phyloP scores from a whole-genome alignment of 2,113 vertebrate species.

The Polypterus senegalus region DNA sequence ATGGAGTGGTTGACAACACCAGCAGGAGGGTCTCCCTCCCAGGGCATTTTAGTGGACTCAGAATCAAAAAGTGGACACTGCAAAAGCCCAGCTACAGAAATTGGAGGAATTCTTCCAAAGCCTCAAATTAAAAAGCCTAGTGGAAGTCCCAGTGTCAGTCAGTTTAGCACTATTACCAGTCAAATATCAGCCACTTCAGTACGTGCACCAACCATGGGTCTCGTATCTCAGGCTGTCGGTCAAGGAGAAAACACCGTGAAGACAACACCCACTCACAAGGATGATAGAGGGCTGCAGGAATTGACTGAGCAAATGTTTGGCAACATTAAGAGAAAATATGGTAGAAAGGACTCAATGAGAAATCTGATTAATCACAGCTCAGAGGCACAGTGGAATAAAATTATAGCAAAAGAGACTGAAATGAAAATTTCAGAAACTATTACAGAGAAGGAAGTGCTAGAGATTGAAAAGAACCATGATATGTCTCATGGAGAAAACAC shows the following conservation, averaged over 20 bases:
- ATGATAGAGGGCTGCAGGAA: slow-evolving; percentile 65
- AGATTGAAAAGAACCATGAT: slow-evolving; percentile 45
- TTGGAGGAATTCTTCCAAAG: slow-evolving; percentile 58
- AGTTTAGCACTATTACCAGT: slow-evolving; percentile 29
- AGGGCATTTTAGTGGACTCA: slow-evolving; percentile 57
- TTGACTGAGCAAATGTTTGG: slow-evolving; percentile 58
- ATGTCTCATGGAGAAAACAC: slow-evolving; percentile 40
- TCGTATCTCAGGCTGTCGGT: slow-evolving; percentile 24
- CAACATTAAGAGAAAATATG: slow-evolving; percentile 79
- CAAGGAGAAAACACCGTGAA: slow-evolving; percentile 42
- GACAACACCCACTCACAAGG: slow-evolving; percentile 43
- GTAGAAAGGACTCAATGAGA: slow-evolving; percentile 71
- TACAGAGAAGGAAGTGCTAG: slow-evolving; percentile 71
- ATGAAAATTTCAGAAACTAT: slow-evolving; percentile 46
- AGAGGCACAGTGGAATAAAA: slow-evolving; percentile 72
- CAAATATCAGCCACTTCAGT: slow-evolving; percentile 30
- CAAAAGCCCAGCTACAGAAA: slow-evolving; percentile 56
- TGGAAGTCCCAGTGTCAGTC: slow-evolving; percentile 45
- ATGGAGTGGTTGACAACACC: slow-evolving; percentile 70
- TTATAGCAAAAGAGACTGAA: slow-evolving; percentile 62
- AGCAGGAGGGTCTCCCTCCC: slow-evolving; percentile 49
- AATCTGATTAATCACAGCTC: slow-evolving; percentile 52
- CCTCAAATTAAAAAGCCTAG: slow-evolving; percentile 60
- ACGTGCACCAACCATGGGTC: slow-evolving; percentile 35
- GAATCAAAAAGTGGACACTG: slow-evolving; percentile 60